Base-by-base conservation (phyloP, 1,140 invertebrate species). In the Trichomalopsis sarcophagae region DNA sequence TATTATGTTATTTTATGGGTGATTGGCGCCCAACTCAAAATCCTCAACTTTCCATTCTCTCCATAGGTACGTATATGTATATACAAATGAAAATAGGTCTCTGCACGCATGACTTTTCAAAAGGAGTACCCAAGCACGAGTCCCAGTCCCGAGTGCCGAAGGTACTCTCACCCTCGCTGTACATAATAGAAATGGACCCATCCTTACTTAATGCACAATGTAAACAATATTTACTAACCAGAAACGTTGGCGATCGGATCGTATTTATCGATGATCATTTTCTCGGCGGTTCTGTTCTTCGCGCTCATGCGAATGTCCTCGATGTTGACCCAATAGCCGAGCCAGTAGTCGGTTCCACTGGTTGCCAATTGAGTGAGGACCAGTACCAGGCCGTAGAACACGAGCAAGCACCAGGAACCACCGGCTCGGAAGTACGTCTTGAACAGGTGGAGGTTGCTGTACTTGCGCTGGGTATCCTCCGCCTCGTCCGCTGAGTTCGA, bases 311-410 rank as follows among this genome's bases (percentile, higher is more conserved):
- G 86, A 9, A 92, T 91, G 6, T 90, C 86, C 86, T 94, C 94
- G 50, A 93, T 83, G 50, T 94, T 94, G 0, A 94, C 94, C 97
- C 97, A 98, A 83, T 95, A 96, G 86, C 96, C 96, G 0, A 97
- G 93, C 95, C 97, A 98, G 89, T 95, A 98, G 89, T 98, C 97
- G 7, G 95, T 94, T 1, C 95, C 94, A 84, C 96, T 96, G 55
- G 95, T 96, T 0, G 94, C 91, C 0, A 94, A 91, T 93, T 97
- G 97, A 0, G 96, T 95, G 1, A 97, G 21, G 1, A 97, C 21
- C 87, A 96, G 94, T 0, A 95, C 84, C 0, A 95, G 71, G 0
- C 95, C 74, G 30, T 97, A 93, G 1, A 95, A 84, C 0, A 94
- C 75, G 0, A 97, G 93, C 14, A 95, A 89, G 27, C 93, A 92